Base-by-base conservation (phyloP, 2,113 vertebrate genomes). In the Microtus richardsoni region DNA sequence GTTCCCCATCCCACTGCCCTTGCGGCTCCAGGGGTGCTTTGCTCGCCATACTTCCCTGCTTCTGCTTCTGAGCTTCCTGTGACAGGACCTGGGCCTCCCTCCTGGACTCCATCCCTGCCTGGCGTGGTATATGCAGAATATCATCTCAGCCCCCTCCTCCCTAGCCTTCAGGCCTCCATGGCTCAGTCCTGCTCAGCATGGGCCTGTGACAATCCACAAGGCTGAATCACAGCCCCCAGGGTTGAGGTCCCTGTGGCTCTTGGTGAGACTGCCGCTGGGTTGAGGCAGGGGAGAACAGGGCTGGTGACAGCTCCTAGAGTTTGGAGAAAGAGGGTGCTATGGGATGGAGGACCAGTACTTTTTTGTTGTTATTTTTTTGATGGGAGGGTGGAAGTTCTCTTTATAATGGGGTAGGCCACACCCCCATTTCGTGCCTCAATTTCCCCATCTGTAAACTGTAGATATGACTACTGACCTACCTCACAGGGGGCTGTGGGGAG, bases 391-490 rank as follows among this genome's bases (percentile, higher is more conserved):
- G 92, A 97, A 93, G 94, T 0, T 97, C 95, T 96, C 95, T 95
- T 96, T 95, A 94, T 94, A 91, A 95, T 89, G 96, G 97, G 95
- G 95, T 94, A 94, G 95, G 95, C 90, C 95, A 96, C 91, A 96
- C 92, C 97, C 97, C 97, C 97, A 97, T 96, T 97, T 91, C 58
- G 97, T 98, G 97, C 97, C 97, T 98, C 97, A 95, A 83, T 97
- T 95, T 98, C 91, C 95, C 97, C 97, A 96, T 96, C 97, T 95
- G 94, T 97, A 98, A 97, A 97, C 97, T 98, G 97, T 98, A 97
- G 97, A 87, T 97, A 98, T 74, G 95, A 97, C 97, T 97, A 98
- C 97, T 97, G 97, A 97, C 97, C 97, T 98, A 98, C 97, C 97
- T 98, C 97, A 28, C 97, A 97, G 95, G 97, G 97, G 97, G 95